phyloP scores from a whole-genome alignment of 64 coral and sea anemone genomes.

The Montipora capricornis region DNA sequence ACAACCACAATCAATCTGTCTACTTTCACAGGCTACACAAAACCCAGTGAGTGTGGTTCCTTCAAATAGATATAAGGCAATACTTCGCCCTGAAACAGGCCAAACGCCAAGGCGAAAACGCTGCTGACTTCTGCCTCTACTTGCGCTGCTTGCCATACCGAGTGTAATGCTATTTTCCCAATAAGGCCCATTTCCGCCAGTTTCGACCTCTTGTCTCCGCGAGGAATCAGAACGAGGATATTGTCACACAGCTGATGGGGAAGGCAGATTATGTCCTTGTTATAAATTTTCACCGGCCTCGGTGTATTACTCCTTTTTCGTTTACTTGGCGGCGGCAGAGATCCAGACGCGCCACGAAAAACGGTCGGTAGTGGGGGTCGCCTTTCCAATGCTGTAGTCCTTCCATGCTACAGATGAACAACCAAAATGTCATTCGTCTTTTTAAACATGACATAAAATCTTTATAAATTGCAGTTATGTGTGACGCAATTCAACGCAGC shows the following conservation, averaged over 20 bases:
- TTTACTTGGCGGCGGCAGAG: not conserved
- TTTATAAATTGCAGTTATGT: not conserved
- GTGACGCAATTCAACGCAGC: too few species aligned
- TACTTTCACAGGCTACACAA: not conserved
- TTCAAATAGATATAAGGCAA: slow-evolving; percentile 11
- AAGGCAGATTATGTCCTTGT: slow-evolving; percentile 11
- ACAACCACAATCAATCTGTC: not conserved
- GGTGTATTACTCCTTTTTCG: slow-evolving; percentile 2
- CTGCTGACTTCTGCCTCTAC: slow-evolving; percentile 14
- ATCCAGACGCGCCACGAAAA: not conserved
- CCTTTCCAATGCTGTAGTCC: slow-evolving; percentile 13
- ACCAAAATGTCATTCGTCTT: not conserved
- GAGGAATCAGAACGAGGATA: not conserved
- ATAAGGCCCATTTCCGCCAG: slow-evolving; percentile 9
- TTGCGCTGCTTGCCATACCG: slow-evolving; percentile 5
- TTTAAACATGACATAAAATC: not conserved
- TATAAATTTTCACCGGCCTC: not conserved
- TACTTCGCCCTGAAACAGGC: not conserved
- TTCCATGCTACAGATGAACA: slow-evolving; percentile 1
- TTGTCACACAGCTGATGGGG: slow-evolving; percentile 1
- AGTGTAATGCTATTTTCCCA: slow-evolving; percentile 1
- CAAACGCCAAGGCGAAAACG: slow-evolving; percentile 1
- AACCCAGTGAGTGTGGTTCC: not conserved
- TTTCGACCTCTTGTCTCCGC: slow-evolving; percentile 1
- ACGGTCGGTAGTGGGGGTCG: not conserved